Conservation (phyloP, 2,797 vertebrate species). For the Sebastes taczanowskii region DNA sequence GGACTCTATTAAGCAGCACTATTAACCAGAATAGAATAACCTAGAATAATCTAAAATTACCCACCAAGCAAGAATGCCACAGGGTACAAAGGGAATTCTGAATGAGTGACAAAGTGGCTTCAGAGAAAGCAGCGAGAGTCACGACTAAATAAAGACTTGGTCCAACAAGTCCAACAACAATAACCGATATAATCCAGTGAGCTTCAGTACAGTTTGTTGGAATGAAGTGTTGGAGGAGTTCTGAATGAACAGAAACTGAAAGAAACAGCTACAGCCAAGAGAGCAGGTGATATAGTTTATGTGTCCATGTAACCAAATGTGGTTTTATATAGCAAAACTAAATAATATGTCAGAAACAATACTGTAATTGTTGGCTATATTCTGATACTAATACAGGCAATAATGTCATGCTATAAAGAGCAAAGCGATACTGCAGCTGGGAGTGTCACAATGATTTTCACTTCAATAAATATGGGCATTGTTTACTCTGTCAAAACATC, state of each 20-base stretch:
- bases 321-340: not conserved
- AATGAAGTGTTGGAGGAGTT: not conserved
- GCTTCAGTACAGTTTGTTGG: not conserved
- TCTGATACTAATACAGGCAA: not conserved
- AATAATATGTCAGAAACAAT: not conserved
- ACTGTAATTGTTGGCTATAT: not conserved
- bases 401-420: not conserved
- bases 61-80: not conserved
- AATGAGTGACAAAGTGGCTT: not conserved
- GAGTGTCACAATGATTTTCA: not conserved
- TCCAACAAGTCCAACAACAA: not conserved
- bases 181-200: not conserved
- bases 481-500: not conserved
- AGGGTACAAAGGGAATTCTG: not conserved
- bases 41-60: not conserved
- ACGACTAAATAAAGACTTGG: not conserved
- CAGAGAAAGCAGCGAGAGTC: not conserved
- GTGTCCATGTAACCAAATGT: not conserved
- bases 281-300: not conserved
- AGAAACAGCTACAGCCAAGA: not conserved
- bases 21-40: not conserved
- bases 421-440: not conserved
- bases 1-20: not conserved
- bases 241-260: not conserved
- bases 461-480: not conserved